These are phyloP conservation scores for Antedon bifida DNA, from an alignment of 35 echinoderm and acorn worm genomes.

Conservation along the genomic window DNA sequence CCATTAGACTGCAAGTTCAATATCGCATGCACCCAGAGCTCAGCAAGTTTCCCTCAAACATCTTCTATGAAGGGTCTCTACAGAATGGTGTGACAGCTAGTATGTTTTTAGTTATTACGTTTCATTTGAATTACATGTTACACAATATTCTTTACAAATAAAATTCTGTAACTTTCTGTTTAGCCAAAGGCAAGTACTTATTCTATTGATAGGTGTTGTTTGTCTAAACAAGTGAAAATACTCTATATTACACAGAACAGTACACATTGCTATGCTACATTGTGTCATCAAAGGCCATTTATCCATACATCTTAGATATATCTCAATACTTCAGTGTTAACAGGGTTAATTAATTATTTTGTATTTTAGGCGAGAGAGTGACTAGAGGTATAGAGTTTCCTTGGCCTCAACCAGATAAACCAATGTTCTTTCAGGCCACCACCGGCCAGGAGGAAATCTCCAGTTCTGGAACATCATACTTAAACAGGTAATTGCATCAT, in stretches of 20 bases:
- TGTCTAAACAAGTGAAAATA: too few species aligned
- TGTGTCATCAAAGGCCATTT: too few species aligned
- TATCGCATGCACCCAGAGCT: conserved; percentile 94
- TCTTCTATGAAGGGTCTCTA: conserved; percentile 96
- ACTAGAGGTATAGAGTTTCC: conserved; percentile 75
- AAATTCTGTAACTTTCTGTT: too few species aligned
- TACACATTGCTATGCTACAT: too few species aligned
- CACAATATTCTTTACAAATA: too few species aligned
- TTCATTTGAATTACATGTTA: background rate
- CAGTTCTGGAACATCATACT: conserved; percentile 91
- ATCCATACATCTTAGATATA: too few species aligned
- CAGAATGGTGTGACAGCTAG: conserved; percentile 92
- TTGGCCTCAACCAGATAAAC: conserved; percentile 83
- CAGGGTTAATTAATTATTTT: background rate
- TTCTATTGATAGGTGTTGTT: too few species aligned
- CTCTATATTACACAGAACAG: too few species aligned
- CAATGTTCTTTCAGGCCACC: conserved; percentile 97
- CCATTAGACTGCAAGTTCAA: conserved; percentile 92
- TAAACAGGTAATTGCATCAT: conserved; percentile 61
- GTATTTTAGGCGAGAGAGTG: conserved; percentile 56
- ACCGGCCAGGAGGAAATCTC: conserved; percentile 92
- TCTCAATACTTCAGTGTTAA: too few species aligned
- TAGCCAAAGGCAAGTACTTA: too few species aligned
- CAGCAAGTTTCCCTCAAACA: conserved; percentile 87
- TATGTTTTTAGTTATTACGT: conserved; percentile 1